phyloP scores from a whole-genome alignment of 2,888 invertebrate species.

The Athalia circularis region DNA sequence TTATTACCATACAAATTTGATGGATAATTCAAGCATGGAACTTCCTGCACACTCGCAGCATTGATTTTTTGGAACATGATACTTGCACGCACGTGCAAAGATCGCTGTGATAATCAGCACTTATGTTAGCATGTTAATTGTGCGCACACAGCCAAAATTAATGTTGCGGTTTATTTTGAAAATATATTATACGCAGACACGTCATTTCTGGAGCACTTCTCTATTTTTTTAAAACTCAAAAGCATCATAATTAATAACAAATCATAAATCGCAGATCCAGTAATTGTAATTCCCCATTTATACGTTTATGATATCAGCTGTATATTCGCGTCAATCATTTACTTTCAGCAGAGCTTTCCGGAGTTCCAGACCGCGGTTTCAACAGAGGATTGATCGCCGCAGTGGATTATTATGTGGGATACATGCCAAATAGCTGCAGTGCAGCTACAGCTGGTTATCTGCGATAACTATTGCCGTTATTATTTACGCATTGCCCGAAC shows the following conservation, averaged over 20 bases:
- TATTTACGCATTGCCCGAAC: neutral
- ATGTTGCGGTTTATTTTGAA: no score
- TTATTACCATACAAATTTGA: neutral
- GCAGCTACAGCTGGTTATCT: neutral
- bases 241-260: no score
- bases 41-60: no score
- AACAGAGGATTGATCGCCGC: conserved; percentile 12
- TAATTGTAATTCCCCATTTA: no score
- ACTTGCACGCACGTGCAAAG: no score
- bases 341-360: neutral
- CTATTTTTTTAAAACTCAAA: neutral
- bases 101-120: no score
- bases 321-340: neutral
- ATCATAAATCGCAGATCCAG: no score
- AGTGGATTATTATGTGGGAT: conserved; percentile 4
- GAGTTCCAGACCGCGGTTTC: neutral
- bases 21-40: no score
- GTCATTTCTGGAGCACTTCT: neutral
- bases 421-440: conserved; percentile 23
- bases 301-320: neutral
- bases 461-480: neutral
- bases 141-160: no score
- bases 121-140: no score
- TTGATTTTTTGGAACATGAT: no score
- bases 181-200: no score